A percentile compares a stretch with the other conserved stretches of the same genome.
phyloP scores from a whole-genome alignment of 2,888 invertebrate species.

The Euplagia quadripunctaria region DNA sequence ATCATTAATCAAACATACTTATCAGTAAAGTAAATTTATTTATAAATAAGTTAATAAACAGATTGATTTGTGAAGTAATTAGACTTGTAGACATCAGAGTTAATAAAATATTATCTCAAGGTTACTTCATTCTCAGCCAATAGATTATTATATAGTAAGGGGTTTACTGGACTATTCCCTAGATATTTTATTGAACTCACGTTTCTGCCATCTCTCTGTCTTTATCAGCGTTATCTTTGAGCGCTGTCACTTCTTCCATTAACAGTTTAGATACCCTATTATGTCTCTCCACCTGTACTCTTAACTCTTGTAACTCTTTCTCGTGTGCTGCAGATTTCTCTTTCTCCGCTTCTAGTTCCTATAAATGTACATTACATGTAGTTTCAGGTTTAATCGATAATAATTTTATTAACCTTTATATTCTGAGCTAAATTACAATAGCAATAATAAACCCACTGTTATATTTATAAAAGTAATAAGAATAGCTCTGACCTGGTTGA shows the following conservation, averaged over 20 bases:
- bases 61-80: no score
- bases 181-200: slow-evolving; percentile 64
- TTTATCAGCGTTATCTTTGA: slow-evolving; percentile 88
- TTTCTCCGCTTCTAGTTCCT: slow-evolving; percentile 86
- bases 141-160: no score
- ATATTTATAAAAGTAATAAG: no score
- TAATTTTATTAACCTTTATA: neutral
- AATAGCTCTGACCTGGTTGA: no score
- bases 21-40: no score
- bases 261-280: slow-evolving; percentile 89
- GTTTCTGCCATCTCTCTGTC: slow-evolving; percentile 88
- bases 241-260: slow-evolving; percentile 88
- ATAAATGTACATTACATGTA: slow-evolving; percentile 25
- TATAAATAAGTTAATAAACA: no score
- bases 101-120: no score
- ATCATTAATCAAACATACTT: no score
- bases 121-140: no score
- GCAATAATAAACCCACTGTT: no score
- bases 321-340: slow-evolving; percentile 82
- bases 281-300: slow-evolving; percentile 88
- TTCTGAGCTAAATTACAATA: no score
- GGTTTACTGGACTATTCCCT: neutral
- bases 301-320: slow-evolving; percentile 84
- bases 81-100: no score
- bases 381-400: neutral